These are phyloP conservation scores for Acleris emargana DNA, from an alignment of 2,888 invertebrate species.

Conservation along the genomic window DNA sequence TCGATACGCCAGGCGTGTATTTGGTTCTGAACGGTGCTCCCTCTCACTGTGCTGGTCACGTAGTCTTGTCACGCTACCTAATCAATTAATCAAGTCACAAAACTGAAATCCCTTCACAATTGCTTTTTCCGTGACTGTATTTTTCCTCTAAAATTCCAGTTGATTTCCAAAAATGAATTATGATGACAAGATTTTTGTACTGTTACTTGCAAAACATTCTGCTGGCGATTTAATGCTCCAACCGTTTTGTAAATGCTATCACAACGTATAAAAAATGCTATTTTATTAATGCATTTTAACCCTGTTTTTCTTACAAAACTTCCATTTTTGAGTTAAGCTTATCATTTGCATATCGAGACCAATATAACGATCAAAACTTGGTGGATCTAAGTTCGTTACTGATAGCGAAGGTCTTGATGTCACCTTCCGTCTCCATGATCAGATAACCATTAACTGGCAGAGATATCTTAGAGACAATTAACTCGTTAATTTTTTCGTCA, in stretches of 20 bases:
- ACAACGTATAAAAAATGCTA: no score
- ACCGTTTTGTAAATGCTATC: no score
- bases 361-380: no score
- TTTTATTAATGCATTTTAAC: no score
- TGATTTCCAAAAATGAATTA: neutral
- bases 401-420: neutral
- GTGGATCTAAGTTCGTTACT: no score
- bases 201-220: neutral
- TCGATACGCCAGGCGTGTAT: no score
- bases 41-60: conserved; percentile 10
- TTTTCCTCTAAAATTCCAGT: conserved; percentile 3
- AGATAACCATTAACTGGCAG: no score
- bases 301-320: no score
- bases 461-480: no score
- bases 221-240: neutral
- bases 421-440: neutral
- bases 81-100: conserved; percentile 27
- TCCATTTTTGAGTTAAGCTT: no score
- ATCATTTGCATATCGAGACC: no score
- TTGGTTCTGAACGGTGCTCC: neutral
- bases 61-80: neutral
- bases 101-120: conserved; percentile 19
- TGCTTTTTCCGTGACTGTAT: conserved; percentile 2
- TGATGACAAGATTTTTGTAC: neutral
- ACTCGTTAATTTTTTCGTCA: no score